These are phyloP conservation scores for Melinaea marsaeus DNA, from an alignment of 2,888 invertebrate genomes.

Conservation along the genomic window DNA sequence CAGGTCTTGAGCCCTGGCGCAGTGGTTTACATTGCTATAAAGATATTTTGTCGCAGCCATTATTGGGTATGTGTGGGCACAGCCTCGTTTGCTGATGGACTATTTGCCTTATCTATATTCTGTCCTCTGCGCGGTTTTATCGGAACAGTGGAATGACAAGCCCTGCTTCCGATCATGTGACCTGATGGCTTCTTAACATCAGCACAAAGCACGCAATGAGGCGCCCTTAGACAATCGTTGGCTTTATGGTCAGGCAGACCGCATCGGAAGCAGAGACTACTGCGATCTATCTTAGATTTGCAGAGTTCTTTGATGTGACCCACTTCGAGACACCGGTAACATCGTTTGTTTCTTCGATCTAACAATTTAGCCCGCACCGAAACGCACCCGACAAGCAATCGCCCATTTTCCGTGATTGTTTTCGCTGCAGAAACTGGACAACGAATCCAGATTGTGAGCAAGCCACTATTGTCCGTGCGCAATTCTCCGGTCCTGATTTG, in stretches of 20 bases:
- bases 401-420: conserved; percentile 13
- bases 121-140: too few relatives aligned
- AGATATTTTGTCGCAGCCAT: too few relatives aligned
- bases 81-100: too few relatives aligned
- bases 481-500: conserved; percentile 17
- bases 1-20: too few relatives aligned
- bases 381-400: conserved; percentile 27
- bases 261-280: conserved; percentile 22
- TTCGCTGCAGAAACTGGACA: conserved; percentile 27
- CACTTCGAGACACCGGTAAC: conserved; percentile 25
- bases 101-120: too few relatives aligned
- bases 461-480: neutral
- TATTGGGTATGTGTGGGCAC: too few relatives aligned
- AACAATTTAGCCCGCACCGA: conserved; percentile 18
- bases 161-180: too few relatives aligned
- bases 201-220: too few relatives aligned
- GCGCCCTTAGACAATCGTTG: conserved; percentile 6
- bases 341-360: conserved; percentile 15
- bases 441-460: conserved; percentile 10
- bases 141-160: too few relatives aligned
- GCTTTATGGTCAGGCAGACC: conserved; percentile 26
- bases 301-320: conserved; percentile 24
- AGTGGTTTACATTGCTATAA: too few relatives aligned
- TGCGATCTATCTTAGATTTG: conserved; percentile 11
- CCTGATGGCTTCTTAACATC: too few relatives aligned